phyloP scores from a whole-genome alignment of 2,888 invertebrate genomes.

The Pemphredon lugubris region DNA sequence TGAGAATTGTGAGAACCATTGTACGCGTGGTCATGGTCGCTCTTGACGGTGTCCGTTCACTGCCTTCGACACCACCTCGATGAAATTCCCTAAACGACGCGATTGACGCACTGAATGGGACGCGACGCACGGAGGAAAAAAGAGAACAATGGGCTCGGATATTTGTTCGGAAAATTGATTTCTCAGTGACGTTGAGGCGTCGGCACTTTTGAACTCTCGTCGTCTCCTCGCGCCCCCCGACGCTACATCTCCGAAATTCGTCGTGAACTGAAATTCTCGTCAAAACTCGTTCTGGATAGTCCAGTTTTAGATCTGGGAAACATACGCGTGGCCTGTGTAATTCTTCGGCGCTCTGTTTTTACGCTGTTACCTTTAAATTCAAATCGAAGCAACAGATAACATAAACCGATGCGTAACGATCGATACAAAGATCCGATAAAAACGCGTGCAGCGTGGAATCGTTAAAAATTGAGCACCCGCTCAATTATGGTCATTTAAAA shows the following conservation, averaged over 20 bases:
- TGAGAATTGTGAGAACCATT: constrained; percentile 80
- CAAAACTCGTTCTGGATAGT: too few relatives aligned
- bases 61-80: constrained; percentile 82
- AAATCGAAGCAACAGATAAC: too few relatives aligned
- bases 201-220: constrained; percentile 49
- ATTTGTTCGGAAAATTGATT: constrained; percentile 68
- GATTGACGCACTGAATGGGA: constrained; percentile 54
- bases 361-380: too few relatives aligned
- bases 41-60: constrained; percentile 83
- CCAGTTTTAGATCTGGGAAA: too few relatives aligned
- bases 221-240: not conserved
- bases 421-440: too few relatives aligned
- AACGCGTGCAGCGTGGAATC: too few relatives aligned
- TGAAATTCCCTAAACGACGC: constrained; percentile 62
- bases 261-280: constrained; percentile 11
- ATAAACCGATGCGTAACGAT: too few relatives aligned
- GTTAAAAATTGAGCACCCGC: too few relatives aligned
- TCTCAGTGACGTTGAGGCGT: constrained; percentile 42
- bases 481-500: too few relatives aligned
- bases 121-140: constrained; percentile 34
- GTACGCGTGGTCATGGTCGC: constrained; percentile 85
- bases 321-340: too few relatives aligned
- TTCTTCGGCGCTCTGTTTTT: too few relatives aligned
- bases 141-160: constrained; percentile 55
- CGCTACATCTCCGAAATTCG: constrained; percentile 17